Percentiles rank a stretch among this genome's conserved stretches.
These are phyloP conservation scores for Platycnemis pennipes DNA, from an alignment of 2,888 invertebrate genomes.

Conservation along the genomic window DNA sequence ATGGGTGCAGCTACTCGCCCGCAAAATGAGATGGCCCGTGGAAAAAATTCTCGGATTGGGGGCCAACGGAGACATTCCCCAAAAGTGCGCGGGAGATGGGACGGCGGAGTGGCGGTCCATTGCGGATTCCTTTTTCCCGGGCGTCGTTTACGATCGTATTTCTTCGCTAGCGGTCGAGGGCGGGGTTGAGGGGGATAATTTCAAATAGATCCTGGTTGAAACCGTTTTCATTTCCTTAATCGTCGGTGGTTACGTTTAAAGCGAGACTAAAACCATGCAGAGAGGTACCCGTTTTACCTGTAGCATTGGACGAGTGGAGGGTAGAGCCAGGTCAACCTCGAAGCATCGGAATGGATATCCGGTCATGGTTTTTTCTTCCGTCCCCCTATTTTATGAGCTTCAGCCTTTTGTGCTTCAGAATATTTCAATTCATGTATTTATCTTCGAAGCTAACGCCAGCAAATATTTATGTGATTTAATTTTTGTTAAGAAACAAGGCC, in stretches of 20 bases:
- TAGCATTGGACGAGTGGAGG: not conserved
- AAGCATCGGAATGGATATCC: not conserved
- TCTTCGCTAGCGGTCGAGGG: not conserved
- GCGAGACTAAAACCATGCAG: not conserved
- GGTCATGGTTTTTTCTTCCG: not conserved
- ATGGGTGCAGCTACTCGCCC: constrained; percentile 54
- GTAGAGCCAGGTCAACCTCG: not conserved
- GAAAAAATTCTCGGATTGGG: constrained; percentile 17
- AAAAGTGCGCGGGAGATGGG: constrained; percentile 32
- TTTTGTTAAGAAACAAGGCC: no score
- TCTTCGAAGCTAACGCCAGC: no score
- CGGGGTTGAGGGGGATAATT: not conserved
- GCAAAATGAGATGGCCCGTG: constrained; percentile 58
- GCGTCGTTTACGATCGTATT: not conserved
- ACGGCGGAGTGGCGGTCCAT: not conserved
- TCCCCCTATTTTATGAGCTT: not conserved
- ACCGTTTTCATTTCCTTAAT: constrained; percentile 22
- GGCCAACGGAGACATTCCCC: constrained; percentile 23
- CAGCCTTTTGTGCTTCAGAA: no score
- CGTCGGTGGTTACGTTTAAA: not conserved
- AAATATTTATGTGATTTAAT: no score
- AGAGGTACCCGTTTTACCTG: constrained; percentile 2
- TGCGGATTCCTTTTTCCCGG: constrained; percentile 22
- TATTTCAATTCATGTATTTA: no score
- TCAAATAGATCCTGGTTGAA: not conserved